These are phyloP conservation scores for Microchrysa polita DNA, from an alignment of 2,888 invertebrate genomes.

Conservation along the genomic window DNA sequence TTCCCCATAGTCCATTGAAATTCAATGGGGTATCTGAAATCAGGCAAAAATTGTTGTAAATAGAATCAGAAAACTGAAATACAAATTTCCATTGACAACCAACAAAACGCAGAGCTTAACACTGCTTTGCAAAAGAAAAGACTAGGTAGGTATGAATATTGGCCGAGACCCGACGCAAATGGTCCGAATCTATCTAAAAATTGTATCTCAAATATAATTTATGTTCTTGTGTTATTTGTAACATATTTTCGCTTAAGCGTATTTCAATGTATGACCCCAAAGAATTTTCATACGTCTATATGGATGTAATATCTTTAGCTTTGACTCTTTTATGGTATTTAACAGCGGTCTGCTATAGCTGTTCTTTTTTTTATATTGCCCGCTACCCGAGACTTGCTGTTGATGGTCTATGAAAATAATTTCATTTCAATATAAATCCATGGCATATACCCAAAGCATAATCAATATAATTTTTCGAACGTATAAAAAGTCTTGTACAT, in stretches of 20 bases:
- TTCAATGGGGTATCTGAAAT: conserved; percentile 12
- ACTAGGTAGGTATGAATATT: no score
- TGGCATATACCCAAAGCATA: background rate
- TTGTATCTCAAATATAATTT: conserved; percentile 39
- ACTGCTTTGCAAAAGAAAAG: no score
- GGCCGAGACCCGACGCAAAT: background rate
- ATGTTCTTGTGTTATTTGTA: conserved; percentile 30
- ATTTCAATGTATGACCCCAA: background rate
- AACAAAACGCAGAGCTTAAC: background rate
- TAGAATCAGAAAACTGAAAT: background rate
- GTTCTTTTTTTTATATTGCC: background rate
- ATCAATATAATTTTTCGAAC: background rate
- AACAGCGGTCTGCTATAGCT: no score
- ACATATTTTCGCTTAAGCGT: conserved; percentile 16
- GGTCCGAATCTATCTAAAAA: background rate
- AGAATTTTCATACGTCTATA: conserved; percentile 28
- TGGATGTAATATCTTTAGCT: background rate
- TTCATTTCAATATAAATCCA: background rate
- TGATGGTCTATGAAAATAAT: background rate
- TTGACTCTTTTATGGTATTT: no score
- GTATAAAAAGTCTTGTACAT: no score
- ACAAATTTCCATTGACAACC: conserved; percentile 6
- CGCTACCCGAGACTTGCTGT: no score
- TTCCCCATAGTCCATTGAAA: conserved; percentile 33
- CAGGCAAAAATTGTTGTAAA: conserved; percentile 4